Evolutionary conservation across 1,140 invertebrate species (phyloP), one percentile per base, ranked within the genome.

Genomic region (Macrosteles quadrilineatus): DNA sequence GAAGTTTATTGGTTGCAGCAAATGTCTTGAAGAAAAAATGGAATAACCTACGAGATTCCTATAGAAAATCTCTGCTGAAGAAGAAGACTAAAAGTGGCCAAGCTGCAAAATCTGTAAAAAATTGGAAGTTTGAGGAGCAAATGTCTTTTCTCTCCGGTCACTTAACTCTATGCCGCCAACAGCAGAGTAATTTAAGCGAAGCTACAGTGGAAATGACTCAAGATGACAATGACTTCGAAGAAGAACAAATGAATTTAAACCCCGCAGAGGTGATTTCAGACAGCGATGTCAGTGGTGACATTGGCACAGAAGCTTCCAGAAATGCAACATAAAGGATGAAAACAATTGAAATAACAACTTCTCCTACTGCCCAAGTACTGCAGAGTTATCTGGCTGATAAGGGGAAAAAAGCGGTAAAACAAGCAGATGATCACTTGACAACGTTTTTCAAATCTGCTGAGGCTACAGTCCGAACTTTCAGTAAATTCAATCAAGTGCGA

Each of bases 21-120:
- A n/a, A n/a, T n/a, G n/a, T n/a, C n/a, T n/a, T n/a, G n/a, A n/a
- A n/a, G n/a, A n/a, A n/a, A n/a, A n/a, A n/a, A n/a, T n/a, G n/a
- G n/a, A n/a, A n/a, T n/a, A 66, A 36, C 67, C 67, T 71, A 31
- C 36, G 70, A n/a, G 50, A 55, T 55, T 9, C 50, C 19, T 55
- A 55, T 19, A 55, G 50, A 55, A 55, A 55, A 21, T 6, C 50
- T 11, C 19, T 55, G 19, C 19, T 55, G 50, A 55, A 55, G 19
- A 55, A 55, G 17, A 55, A 55, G 19, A 55, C 50, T 11, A 55
- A 55, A 19, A 55, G 50, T 25, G 50, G 50, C 6, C 50, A 55
- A 19, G 50, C 50, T 11, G 19, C 50, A 17, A 55, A 55, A 55
- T 11, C 6, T 55, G 9, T 25, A 19, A 55, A 55, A 55, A 6